Percentiles rank a stretch among this genome's conserved stretches.
Evolutionary conservation across 2,888 invertebrate genomes (phyloP).

Genomic region (Cepaea hortensis): DNA sequence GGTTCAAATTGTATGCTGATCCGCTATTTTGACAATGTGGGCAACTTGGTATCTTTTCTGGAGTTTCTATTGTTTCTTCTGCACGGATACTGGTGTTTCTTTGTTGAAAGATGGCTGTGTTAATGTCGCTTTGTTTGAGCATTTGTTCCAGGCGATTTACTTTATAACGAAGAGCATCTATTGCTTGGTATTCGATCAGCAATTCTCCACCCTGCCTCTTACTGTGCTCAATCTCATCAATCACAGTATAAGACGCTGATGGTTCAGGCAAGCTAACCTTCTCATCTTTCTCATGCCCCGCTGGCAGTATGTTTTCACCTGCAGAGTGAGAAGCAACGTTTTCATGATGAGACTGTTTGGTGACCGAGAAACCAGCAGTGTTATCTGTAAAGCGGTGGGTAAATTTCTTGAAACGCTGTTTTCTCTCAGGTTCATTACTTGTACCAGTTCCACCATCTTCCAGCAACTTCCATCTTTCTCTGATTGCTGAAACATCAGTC

Average conservation of each 20-base stretch:
- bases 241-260: neutral
- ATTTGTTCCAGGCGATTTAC: constrained; percentile 8
- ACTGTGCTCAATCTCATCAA: neutral
- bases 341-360: neutral
- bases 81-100: no score
- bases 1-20: no score
- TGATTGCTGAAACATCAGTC: neutral
- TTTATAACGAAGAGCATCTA: constrained; percentile 20
- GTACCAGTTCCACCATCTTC: neutral
- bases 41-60: neutral
- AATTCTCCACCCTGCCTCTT: neutral
- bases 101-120: no score
- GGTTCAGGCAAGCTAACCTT: neutral
- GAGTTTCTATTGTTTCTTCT: no score
- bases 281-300: no score
- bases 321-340: neutral
- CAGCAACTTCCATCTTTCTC: neutral
- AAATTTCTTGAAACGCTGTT: neutral
- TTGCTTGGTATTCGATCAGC: neutral
- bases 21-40: neutral
- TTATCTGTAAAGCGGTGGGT: neutral
- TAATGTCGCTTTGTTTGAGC: neutral
- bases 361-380: neutral
- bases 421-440: neutral
- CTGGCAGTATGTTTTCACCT: no score